A percentile compares a stretch with the other conserved stretches of the same genome.
These are phyloP conservation scores for Leucophora obtusa DNA, from an alignment of 2,888 invertebrate species.

Conservation along the genomic window DNA sequence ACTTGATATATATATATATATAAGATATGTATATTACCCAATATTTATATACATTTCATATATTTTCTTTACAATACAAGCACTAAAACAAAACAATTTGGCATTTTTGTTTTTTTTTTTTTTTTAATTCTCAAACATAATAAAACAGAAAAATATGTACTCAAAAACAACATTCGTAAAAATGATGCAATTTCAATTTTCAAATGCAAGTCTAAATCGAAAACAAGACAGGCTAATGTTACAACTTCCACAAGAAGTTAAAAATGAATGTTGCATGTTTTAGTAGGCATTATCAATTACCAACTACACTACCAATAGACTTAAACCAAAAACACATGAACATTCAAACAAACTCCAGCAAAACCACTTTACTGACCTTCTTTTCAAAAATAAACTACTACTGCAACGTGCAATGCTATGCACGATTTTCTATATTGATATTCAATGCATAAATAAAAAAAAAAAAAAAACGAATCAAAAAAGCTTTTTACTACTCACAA, in stretches of 20 bases:
- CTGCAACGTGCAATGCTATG: constrained; percentile 39
- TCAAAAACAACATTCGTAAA: constrained; percentile 38
- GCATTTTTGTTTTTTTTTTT: too few species aligned
- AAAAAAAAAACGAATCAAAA: background rate
- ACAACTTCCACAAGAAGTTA: constrained; percentile 62
- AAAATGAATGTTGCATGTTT: constrained; percentile 57
- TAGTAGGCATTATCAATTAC: constrained; percentile 54
- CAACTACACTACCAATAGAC: constrained; percentile 28
- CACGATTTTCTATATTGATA: constrained; percentile 46
- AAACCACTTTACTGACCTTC: constrained; percentile 64
- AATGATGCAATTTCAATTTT: constrained; percentile 51
- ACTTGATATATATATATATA: constrained; percentile 67
- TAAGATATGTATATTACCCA: too few species aligned
- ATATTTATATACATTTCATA: constrained; percentile 16
- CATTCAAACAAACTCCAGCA: constrained; percentile 34
- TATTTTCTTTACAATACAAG: background rate
- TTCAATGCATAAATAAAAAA: constrained; percentile 7
- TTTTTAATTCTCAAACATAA: background rate
- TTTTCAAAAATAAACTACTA: constrained; percentile 24
- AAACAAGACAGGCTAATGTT: constrained; percentile 51
- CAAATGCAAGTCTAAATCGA: constrained; percentile 57
- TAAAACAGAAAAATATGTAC: background rate
- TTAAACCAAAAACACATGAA: constrained; percentile 14
- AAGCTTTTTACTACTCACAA: constrained; percentile 22
- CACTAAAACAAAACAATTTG: constrained; percentile 8